These are phyloP conservation scores for Lordiphosa andalusiaca DNA, from an alignment of 2,888 invertebrate genomes.

Conservation along the genomic window DNA sequence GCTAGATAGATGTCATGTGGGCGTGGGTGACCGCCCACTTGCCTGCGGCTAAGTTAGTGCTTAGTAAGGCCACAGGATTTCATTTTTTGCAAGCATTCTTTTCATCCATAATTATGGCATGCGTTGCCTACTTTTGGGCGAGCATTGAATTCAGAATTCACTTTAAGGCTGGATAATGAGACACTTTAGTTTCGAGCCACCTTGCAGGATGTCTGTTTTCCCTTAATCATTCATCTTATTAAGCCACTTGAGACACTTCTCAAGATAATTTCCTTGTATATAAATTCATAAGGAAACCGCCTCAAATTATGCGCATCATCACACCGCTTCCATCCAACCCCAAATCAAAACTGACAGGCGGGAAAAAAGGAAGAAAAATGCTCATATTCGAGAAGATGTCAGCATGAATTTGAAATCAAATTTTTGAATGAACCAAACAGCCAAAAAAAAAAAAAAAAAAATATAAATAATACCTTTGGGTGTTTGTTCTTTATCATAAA, in stretches of 20 bases:
- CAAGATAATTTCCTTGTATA: conserved; percentile 22
- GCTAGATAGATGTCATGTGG: conserved; percentile 19
- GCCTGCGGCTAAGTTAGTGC: conserved; percentile 2
- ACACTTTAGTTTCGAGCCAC: no score
- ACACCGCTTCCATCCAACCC: conserved; percentile 43
- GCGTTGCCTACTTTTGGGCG: no score
- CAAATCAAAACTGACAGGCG: conserved; percentile 14
- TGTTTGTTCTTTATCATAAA: conserved; percentile 50
- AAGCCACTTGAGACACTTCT: conserved; percentile 33
- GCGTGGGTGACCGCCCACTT: background rate
- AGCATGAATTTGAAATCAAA: conserved; percentile 65
- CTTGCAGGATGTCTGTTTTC: background rate
- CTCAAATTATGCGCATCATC: conserved; percentile 46
- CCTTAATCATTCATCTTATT: conserved; percentile 20
- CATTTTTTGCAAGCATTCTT: background rate
- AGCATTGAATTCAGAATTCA: no score
- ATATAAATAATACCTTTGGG: conserved; percentile 66
- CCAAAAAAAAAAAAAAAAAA: conserved; percentile 52
- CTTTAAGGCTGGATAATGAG: no score
- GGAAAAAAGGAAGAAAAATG: conserved; percentile 9
- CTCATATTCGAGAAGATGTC: conserved; percentile 40
- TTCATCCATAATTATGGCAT: conserved; percentile 5
- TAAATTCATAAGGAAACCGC: conserved; percentile 40
- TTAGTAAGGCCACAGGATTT: no score
- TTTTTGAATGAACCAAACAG: conserved; percentile 40